Evolutionary conservation across 2,113 vertebrate genomes (phyloP).

Genomic region (Eubucco bourcierii): DNA sequence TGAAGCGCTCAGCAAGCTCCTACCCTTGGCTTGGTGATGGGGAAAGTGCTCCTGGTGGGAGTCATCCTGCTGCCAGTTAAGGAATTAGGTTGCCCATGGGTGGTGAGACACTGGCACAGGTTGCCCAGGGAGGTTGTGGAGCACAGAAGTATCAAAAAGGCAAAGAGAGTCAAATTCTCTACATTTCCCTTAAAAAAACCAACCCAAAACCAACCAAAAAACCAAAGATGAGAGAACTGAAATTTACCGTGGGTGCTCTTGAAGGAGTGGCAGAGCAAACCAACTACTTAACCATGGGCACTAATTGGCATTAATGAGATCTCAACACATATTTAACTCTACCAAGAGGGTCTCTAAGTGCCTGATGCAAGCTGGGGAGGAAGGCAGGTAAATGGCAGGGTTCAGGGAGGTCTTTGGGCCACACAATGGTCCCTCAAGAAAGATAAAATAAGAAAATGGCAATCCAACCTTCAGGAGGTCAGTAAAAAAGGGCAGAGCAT

Average conservation of each 20-base stretch:
- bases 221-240: not conserved
- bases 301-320: constrained; percentile 6
- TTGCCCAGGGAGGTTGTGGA: too few relatives aligned
- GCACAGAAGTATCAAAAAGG: too few relatives aligned
- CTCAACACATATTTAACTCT: not conserved
- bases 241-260: not conserved
- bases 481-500: constrained; percentile 21
- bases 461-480: not conserved
- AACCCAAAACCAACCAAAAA: too few relatives aligned
- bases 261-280: not conserved
- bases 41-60: not conserved
- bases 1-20: not conserved
- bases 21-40: not conserved
- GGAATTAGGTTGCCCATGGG: not conserved
- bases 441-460: not conserved
- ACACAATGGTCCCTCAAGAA: not conserved
- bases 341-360: not conserved
- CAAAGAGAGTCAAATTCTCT: not conserved
- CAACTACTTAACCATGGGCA: not conserved
- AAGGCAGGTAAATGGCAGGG: not conserved
- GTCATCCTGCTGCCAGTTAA: constrained; percentile 24
- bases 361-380: accelerated
- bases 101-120: too few relatives aligned
- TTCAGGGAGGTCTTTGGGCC: not conserved
- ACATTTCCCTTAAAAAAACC: too few relatives aligned